phyloP scores from a whole-genome alignment of 30 jellyfish, hydroid and myxozoan genomes.

The Aurelia sp. region DNA sequence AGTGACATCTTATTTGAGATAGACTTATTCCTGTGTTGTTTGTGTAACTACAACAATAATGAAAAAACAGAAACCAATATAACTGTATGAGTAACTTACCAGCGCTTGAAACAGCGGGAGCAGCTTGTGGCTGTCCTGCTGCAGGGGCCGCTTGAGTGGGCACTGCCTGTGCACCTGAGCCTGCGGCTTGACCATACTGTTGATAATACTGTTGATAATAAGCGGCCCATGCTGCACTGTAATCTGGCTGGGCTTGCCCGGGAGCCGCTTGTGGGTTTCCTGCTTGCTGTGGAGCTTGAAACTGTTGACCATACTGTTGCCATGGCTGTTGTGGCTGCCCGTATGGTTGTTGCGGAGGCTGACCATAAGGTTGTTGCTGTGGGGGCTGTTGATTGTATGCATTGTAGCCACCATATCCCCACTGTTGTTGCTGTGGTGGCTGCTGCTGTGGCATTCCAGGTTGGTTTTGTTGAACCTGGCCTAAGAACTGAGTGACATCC shows the following conservation, averaged over 20 bases:
- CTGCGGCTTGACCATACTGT: constrained; percentile 71
- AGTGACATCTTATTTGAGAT: no score
- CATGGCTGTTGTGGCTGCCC: constrained; percentile 72
- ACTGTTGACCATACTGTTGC: constrained; percentile 72
- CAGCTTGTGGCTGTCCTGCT: constrained; percentile 56
- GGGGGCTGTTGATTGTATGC: constrained; percentile 84
- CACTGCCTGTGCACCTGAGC: constrained; percentile 57
- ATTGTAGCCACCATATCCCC: constrained; percentile 75
- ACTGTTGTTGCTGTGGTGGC: constrained; percentile 66
- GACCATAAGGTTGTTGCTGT: constrained; percentile 80
- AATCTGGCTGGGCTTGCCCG: constrained; percentile 68
- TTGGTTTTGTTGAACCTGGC: constrained; percentile 29
- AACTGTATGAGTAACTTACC: neutral
- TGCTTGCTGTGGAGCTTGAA: constrained; percentile 73
- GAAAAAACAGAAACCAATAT: neutral
- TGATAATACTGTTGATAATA: constrained; percentile 82
- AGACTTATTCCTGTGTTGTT: neutral
- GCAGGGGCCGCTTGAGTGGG: constrained; percentile 73
- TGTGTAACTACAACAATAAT: neutral
- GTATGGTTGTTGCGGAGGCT: constrained; percentile 76
- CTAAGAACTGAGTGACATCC: constrained; percentile 46
- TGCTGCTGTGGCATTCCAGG: constrained; percentile 60
- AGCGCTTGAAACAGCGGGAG: constrained; percentile 62
- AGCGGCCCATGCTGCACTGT: constrained; percentile 91
- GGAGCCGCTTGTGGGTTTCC: constrained; percentile 57